phyloP scores from a whole-genome alignment of 2,113 vertebrate species.

The Solea solea region DNA sequence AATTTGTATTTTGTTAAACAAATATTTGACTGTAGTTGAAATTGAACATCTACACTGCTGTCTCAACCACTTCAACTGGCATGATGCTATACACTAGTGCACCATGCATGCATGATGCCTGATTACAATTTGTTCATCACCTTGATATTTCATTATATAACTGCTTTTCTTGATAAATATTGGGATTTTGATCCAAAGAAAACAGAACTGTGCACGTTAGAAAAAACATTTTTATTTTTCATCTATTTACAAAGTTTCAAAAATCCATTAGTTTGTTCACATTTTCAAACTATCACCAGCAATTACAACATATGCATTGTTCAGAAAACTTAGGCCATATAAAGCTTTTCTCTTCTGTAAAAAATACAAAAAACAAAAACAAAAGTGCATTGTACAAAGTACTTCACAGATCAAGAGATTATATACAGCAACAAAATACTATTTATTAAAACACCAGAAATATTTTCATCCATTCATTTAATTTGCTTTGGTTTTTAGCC shows the following conservation, averaged over 20 bases:
- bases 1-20: too few species aligned
- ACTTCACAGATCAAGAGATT: constrained; percentile 22
- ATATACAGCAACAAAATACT: constrained; percentile 18
- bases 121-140: too few species aligned
- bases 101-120: too few species aligned
- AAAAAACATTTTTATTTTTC: constrained; percentile 49
- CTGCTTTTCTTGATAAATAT: too few species aligned
- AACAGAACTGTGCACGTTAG: neutral
- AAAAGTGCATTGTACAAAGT: constrained; percentile 38
- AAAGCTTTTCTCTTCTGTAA: neutral
- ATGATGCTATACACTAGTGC: too few species aligned
- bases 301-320: neutral
- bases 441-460: neutral
- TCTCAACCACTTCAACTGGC: too few species aligned
- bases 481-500: constrained; percentile 3
- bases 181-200: neutral
- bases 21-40: too few species aligned
- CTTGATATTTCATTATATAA: too few species aligned
- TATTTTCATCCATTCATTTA: too few species aligned
- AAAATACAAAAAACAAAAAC: constrained; percentile 8
- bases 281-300: constrained; percentile 44
- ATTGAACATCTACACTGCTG: too few species aligned
- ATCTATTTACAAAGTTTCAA: constrained; percentile 2
- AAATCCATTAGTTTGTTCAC: constrained; percentile 31
- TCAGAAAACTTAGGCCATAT: neutral